A percentile compares a stretch with the other conserved stretches of the same genome.
Conservation (phyloP, 2,888 invertebrate genomes). For the Dendrolimus houi region DNA sequence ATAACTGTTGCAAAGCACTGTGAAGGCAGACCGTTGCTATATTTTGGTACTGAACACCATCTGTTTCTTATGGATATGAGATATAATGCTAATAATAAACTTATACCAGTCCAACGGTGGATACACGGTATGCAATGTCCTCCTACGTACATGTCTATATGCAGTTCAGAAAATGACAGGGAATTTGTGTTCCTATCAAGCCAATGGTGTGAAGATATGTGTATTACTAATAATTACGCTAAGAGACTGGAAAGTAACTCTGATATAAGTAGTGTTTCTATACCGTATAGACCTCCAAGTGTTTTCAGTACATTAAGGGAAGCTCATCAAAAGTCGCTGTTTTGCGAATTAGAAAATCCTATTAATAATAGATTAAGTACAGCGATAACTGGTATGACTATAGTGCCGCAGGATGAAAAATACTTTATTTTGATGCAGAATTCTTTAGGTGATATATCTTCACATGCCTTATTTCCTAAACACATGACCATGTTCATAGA, state of each 20-base stretch:
- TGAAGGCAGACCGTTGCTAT: conserved; percentile 35
- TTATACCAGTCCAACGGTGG: conserved; percentile 67
- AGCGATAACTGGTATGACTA: conserved; percentile 40
- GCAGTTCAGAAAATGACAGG: conserved; percentile 44
- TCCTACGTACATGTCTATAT: conserved; percentile 56
- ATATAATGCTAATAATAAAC: conserved; percentile 25
- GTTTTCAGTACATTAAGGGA: conserved; percentile 39
- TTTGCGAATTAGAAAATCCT: conserved; percentile 43
- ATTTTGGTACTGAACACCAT: conserved; percentile 54
- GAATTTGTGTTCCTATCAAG: conserved; percentile 53
- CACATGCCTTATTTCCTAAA: conserved; percentile 44
- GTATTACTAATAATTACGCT: conserved; percentile 46
- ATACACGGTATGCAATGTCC: conserved; percentile 72
- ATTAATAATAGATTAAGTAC: conserved; percentile 43
- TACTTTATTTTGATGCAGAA: conserved; percentile 50
- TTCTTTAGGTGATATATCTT: conserved; percentile 57
- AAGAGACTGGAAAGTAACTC: conserved; percentile 27
- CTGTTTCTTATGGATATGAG: conserved; percentile 53
- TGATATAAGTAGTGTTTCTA: conserved; percentile 30
- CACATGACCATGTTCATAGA: conserved; percentile 42
- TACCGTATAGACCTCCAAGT: conserved; percentile 56
- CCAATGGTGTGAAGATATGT: conserved; percentile 62
- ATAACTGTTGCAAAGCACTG: conserved; percentile 46
- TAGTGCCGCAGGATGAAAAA: conserved; percentile 40
- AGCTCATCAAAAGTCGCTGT: conserved; percentile 40